Percentiles rank a stretch among this genome's conserved stretches.
Evolutionary conservation across 2,113 vertebrate genomes (phyloP).

Genomic region (Bos indicus): DNA sequence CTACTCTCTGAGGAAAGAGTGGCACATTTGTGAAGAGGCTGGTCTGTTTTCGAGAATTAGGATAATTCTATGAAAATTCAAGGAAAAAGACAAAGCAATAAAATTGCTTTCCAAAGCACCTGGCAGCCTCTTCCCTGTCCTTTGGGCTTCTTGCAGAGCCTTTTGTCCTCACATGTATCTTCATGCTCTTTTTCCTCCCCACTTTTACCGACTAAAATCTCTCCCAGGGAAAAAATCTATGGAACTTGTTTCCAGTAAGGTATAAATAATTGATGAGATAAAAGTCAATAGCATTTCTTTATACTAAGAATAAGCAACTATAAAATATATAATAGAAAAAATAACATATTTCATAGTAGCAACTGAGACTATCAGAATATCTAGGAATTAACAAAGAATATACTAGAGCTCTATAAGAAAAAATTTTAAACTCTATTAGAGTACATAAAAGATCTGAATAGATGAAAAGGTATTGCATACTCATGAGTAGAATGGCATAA

Average conservation of each 20-base stretch:
- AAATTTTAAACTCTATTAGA: not conserved
- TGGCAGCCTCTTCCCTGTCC: not conserved
- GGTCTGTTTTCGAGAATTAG: not conserved
- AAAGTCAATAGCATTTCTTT: not conserved
- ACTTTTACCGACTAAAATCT: not conserved
- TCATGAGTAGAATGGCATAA: not conserved
- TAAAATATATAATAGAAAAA: not conserved
- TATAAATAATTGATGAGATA: conserved; percentile 14
- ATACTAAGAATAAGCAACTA: not conserved
- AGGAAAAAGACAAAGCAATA: not conserved
- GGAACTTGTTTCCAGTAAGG: not conserved
- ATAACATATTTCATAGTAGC: not conserved
- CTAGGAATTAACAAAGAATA: not conserved
- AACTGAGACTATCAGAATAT: not conserved
- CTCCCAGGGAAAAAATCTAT: not conserved
- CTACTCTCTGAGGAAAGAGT: not conserved
- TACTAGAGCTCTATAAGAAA: not conserved
- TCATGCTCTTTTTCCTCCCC: not conserved
- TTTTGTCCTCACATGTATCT: not conserved
- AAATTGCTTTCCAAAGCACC: not conserved
- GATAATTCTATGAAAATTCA: not conserved
- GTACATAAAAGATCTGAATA: not conserved
- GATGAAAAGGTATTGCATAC: not conserved
- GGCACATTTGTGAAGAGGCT: not conserved
- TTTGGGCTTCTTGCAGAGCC: not conserved